These are phyloP conservation scores for Reinhardtius hippoglossoides DNA, from an alignment of 2,113 vertebrate genomes.

Conservation along the genomic window DNA sequence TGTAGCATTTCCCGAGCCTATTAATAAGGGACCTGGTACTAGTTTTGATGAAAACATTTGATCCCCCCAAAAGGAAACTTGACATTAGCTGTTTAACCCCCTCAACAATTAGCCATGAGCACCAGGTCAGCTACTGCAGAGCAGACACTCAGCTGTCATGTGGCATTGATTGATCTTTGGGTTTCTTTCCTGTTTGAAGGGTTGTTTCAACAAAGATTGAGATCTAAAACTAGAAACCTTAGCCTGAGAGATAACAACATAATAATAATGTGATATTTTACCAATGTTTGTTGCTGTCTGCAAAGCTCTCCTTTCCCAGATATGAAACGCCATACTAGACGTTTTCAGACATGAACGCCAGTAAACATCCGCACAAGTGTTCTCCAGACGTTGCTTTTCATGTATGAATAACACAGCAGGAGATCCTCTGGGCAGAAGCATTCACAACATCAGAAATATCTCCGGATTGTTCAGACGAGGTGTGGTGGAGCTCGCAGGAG, in stretches of 20 bases:
- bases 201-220: constrained; percentile 22
- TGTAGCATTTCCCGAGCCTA: not conserved
- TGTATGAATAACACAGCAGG: too few species aligned
- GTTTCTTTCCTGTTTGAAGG: constrained; percentile 1
- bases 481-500: too few species aligned
- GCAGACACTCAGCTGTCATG: constrained; percentile 56
- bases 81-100: constrained; percentile 24
- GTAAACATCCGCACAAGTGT: too few species aligned
- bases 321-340: too few species aligned
- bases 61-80: constrained; percentile 17
- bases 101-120: constrained; percentile 34
- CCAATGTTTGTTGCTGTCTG: too few species aligned
- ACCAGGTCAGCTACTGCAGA: constrained; percentile 63
- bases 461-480: too few species aligned
- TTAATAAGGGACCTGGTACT: not conserved
- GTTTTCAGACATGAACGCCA: too few species aligned
- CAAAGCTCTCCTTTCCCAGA: too few species aligned
- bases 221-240: not conserved
- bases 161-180: constrained; percentile 50
- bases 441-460: too few species aligned
- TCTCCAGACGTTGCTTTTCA: too few species aligned
- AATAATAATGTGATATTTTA: not conserved
- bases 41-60: constrained; percentile 27
- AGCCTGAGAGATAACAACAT: not conserved
- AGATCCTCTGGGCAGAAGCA: too few species aligned